Percentiles rank a stretch among this genome's conserved stretches.
phyloP scores from a whole-genome alignment of 53 echinoderm and acorn worm species.

The Henricia sp. region DNA sequence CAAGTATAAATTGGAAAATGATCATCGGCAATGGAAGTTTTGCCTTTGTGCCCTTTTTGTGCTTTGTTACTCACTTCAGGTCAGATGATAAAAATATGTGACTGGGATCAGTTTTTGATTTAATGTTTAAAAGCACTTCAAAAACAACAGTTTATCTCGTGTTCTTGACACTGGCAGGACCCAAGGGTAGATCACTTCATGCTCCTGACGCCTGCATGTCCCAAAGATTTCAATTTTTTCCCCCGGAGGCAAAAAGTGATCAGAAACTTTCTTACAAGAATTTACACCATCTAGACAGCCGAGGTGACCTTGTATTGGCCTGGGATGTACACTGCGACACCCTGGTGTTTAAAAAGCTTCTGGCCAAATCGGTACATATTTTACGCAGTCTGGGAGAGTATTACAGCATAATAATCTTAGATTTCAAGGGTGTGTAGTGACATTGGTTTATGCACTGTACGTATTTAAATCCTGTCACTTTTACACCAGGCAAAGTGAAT shows the following conservation, averaged over 20 bases:
- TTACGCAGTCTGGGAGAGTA: no score
- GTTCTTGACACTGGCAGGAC: not conserved
- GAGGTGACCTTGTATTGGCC: no score
- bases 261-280: no score
- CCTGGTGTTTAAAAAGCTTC: no score
- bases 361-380: no score
- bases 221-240: not conserved
- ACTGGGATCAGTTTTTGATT: not conserved
- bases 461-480: no score
- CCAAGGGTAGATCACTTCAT: not conserved
- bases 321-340: no score
- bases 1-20: conserved; percentile 19
- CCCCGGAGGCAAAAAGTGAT: not conserved
- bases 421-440: no score
- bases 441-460: no score
- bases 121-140: not conserved
- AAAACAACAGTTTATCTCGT: not conserved
- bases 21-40: not conserved
- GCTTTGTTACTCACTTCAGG: not conserved
- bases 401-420: no score
- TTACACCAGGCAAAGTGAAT: no score
- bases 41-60: not conserved
- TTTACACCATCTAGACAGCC: no score
- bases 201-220: conserved; percentile 48
- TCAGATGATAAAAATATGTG: not conserved